These are phyloP conservation scores for Aplysia californica DNA, from an alignment of 1,140 invertebrate species.

Conservation along the genomic window DNA sequence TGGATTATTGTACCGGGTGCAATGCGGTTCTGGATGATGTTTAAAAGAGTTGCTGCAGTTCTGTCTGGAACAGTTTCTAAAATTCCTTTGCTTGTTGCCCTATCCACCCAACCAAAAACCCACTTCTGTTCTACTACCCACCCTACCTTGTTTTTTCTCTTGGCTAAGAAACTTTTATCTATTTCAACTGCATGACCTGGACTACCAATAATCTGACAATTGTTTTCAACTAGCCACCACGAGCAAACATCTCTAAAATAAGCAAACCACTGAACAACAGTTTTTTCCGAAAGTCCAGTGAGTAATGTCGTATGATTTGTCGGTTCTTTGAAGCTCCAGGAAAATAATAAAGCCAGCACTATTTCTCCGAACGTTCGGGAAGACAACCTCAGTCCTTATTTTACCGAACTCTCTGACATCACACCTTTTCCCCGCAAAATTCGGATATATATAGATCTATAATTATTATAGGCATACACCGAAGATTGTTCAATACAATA, in stretches of 20 bases:
- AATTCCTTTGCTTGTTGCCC: background rate
- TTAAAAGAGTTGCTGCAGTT: background rate
- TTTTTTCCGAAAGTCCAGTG: background rate
- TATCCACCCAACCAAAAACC: background rate
- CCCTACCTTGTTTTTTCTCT: background rate
- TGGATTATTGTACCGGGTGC: background rate
- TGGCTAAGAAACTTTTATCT: background rate
- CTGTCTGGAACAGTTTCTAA: background rate
- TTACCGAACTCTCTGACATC: too few species aligned
- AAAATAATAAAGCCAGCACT: too few species aligned
- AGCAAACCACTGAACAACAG: background rate
- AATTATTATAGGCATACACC: too few species aligned
- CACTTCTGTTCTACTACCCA: background rate
- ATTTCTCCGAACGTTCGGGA: too few species aligned
- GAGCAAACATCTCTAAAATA: background rate
- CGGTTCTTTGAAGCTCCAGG: background rate
- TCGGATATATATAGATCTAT: too few species aligned
- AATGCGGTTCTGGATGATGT: background rate
- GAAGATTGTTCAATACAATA: too few species aligned
- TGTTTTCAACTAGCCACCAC: background rate
- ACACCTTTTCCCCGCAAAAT: too few species aligned
- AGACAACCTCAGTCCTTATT: too few species aligned
- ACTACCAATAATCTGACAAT: background rate
- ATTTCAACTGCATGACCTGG: background rate
- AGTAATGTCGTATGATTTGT: background rate